Evolutionary conservation across 2,113 vertebrate species (phyloP).

Genomic region (Passer montanus): DNA sequence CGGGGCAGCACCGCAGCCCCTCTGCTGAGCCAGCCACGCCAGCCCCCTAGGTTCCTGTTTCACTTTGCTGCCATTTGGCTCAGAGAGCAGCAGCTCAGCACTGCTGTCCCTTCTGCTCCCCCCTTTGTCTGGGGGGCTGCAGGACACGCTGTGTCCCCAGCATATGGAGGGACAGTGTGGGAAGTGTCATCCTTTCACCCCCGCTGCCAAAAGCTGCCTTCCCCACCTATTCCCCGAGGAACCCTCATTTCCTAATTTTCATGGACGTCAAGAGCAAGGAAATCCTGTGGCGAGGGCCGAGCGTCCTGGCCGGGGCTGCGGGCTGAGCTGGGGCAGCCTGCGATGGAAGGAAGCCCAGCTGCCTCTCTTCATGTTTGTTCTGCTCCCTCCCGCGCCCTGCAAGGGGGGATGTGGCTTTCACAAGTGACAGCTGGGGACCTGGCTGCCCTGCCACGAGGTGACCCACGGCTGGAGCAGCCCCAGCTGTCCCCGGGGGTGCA

Average conservation of each 20-base stretch:
- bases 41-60: not conserved
- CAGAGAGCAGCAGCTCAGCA: not conserved
- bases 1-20: not conserved
- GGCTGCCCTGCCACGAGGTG: not conserved
- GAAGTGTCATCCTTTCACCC: not conserved
- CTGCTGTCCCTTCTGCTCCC: not conserved
- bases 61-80: not conserved
- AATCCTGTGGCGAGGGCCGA: conserved; percentile 34
- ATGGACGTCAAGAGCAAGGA: conserved; percentile 40
- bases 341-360: not conserved
- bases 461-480: not conserved
- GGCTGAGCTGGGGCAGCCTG: not conserved
- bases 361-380: not conserved
- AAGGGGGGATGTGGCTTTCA: not conserved
- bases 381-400: not conserved
- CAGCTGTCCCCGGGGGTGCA: not conserved
- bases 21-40: not conserved
- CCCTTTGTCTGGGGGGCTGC: not conserved
- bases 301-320: not conserved
- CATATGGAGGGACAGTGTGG: not conserved
- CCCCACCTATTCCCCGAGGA: conserved; percentile 32
- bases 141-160: rapidly evolving
- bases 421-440: conserved; percentile 32
- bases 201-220: not conserved
- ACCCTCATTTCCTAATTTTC: conserved; percentile 29